Evolutionary conservation across 2,888 invertebrate species (phyloP).

Genomic region (Epistrophe eligans): DNA sequence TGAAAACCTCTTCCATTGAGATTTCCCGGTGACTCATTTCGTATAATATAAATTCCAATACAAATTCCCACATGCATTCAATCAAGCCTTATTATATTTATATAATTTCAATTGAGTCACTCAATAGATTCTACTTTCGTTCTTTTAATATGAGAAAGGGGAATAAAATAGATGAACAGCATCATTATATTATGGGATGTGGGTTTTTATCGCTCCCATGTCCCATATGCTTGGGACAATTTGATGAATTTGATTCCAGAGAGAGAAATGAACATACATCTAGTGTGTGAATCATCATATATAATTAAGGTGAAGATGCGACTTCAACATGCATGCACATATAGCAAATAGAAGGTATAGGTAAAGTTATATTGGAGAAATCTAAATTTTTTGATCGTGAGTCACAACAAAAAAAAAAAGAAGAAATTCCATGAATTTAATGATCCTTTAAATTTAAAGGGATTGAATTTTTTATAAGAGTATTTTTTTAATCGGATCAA

Average conservation of each 20-base stretch:
- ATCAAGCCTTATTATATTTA: not conserved
- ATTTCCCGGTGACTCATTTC: not conserved
- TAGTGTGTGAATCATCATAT: conserved; percentile 30
- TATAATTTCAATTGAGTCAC: conserved; percentile 37
- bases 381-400: not conserved
- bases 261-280: conserved; percentile 22
- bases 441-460: conserved; percentile 17
- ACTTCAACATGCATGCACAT: not conserved
- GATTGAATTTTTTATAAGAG: conserved; percentile 6
- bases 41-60: not conserved
- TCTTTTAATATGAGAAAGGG: conserved; percentile 5
- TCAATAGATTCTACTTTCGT: conserved; percentile 36
- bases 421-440: conserved; percentile 19
- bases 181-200: conserved; percentile 18
- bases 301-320: not conserved
- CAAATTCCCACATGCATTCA: not conserved
- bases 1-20: not conserved
- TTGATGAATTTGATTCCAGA: conserved; percentile 51
- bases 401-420: not conserved
- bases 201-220: conserved; percentile 38
- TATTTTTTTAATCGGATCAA: conserved; percentile 24
- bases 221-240: conserved; percentile 14
- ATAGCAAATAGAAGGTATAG: not conserved
- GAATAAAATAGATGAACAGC: conserved; percentile 7
- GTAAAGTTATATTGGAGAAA: not conserved